A percentile compares a stretch with the other conserved stretches of the same genome.
These are phyloP conservation scores for Microcebus murinus DNA, from an alignment of 2,113 vertebrate genomes.

Conservation along the genomic window DNA sequence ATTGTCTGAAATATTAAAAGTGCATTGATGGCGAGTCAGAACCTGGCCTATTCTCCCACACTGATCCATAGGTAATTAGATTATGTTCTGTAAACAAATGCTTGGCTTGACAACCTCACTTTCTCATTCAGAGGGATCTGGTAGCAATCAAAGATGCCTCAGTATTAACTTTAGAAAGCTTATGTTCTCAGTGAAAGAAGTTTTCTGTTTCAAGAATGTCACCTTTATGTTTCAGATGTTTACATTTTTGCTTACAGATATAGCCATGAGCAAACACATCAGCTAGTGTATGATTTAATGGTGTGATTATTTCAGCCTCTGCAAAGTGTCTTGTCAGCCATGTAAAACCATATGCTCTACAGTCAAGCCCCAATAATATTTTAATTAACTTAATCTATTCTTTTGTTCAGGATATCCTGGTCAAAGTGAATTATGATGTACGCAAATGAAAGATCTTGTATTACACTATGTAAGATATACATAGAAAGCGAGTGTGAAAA, in stretches of 20 bases:
- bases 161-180: constrained; percentile 68
- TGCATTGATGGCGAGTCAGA: constrained; percentile 46
- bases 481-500: constrained; percentile 50
- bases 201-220: constrained; percentile 79
- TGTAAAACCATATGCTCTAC: constrained; percentile 61
- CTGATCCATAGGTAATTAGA: constrained; percentile 68
- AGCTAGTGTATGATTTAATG: constrained; percentile 76
- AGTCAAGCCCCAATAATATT: constrained; percentile 66
- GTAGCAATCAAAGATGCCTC: constrained; percentile 82
- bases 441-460: constrained; percentile 57
- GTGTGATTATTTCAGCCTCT: constrained; percentile 71
- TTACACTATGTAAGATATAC: background rate
- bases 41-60: constrained; percentile 72
- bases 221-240: constrained; percentile 80
- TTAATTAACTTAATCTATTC: constrained; percentile 65
- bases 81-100: constrained; percentile 80
- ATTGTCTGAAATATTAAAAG: constrained; percentile 62
- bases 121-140: constrained; percentile 71
- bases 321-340: constrained; percentile 78
- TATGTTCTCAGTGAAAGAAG: constrained; percentile 67
- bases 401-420: constrained; percentile 68
- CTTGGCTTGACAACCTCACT: constrained; percentile 76
- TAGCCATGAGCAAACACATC: background rate
- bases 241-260: constrained; percentile 83
- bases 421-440: constrained; percentile 72